Base-by-base conservation (phyloP, 2,113 vertebrate genomes). In the Apteryx mantelli region DNA sequence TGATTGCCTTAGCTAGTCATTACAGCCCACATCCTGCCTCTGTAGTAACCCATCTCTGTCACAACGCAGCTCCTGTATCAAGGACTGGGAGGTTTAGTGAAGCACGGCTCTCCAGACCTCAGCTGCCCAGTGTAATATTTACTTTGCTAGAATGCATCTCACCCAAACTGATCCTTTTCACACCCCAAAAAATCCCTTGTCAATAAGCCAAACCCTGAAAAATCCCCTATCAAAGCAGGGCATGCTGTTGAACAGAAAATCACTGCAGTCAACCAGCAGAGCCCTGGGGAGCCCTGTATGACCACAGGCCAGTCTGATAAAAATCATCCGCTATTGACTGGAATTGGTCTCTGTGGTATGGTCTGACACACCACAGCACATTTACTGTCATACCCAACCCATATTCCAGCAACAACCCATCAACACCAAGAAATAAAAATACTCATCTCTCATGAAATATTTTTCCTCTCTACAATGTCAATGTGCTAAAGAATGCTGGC, bases 321-420 rank as follows among this genome's bases (percentile, higher is more conserved):
- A 92, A 94, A 80, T 95, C 89, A 90, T 75, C 76, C 50, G 32
- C 56, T 22, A 6, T 1, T 94, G 89, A 91, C 96, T 84, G 95
- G 95, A 96, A 96, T 64, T 1, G 2, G 69, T 61, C 36, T 93
- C 87, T 95, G 94, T 79, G 93, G 91, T 89, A 68, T 73, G 38
- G 68, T 34, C 63, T 75, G 78, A 95, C 87, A 97, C 79, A 93
- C 82, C 91, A 86, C 95, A 91, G 93, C 84, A 90, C 87, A 94
- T 52, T 97, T 97, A 93, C 95, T 97, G 94, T 96, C 89, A 94
- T 75, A 90, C 0, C 1, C 73, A 91, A 70, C 46, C 60, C 64
- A 1, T 90, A 81, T 91, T 89, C 87, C 94, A 36, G 91, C 92
- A 89, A 89, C 53, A 89, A 81, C 26, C 70, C 88, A 75, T 46